Percentiles rank a stretch among this genome's conserved stretches.
These are phyloP conservation scores for Erpetoichthys calabaricus DNA, from an alignment of 2,797 vertebrate species.

Conservation along the genomic window DNA sequence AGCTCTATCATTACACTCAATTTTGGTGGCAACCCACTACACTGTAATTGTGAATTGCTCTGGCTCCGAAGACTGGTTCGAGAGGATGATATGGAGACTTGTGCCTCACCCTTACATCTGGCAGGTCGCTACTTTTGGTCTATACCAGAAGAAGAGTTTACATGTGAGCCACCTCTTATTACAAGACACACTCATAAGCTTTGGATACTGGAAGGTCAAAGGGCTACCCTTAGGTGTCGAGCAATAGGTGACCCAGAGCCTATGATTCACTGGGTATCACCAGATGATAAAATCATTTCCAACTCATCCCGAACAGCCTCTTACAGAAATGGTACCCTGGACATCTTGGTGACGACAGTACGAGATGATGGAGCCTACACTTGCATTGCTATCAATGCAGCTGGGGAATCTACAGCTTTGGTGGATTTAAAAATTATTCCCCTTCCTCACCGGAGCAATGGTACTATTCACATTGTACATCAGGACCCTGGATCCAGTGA, in stretches of 20 bases:
- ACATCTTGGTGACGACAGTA: conserved; percentile 67
- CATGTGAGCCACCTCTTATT: conserved; percentile 79
- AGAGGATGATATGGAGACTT: conserved; percentile 81
- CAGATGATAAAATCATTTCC: conserved; percentile 70
- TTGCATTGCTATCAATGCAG: conserved; percentile 81
- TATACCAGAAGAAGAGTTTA: conserved; percentile 82
- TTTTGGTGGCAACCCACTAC: conserved; percentile 80
- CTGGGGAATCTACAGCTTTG: conserved; percentile 68
- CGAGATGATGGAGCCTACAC: conserved; percentile 73
- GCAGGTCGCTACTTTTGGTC: conserved; percentile 82
- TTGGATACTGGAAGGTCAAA: conserved; percentile 80
- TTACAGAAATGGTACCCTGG: conserved; percentile 76
- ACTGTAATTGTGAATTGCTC: conserved; percentile 82
- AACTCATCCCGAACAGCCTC: conserved; percentile 73
- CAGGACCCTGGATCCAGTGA: conserved; percentile 40
- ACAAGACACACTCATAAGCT: conserved; percentile 79
- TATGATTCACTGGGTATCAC: conserved; percentile 80
- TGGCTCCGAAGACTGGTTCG: conserved; percentile 73
- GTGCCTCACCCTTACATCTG: conserved; percentile 65
- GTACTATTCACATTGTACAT: conserved; percentile 29
- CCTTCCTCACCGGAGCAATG: conserved; percentile 59
- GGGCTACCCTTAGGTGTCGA: conserved; percentile 69
- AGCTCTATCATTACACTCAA: conserved; percentile 63
- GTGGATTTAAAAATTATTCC: conserved; percentile 78
- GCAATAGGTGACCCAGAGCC: conserved; percentile 76